These are phyloP conservation scores for Oxystoma pomonae DNA, from an alignment of 2,888 invertebrate species.

Conservation along the genomic window DNA sequence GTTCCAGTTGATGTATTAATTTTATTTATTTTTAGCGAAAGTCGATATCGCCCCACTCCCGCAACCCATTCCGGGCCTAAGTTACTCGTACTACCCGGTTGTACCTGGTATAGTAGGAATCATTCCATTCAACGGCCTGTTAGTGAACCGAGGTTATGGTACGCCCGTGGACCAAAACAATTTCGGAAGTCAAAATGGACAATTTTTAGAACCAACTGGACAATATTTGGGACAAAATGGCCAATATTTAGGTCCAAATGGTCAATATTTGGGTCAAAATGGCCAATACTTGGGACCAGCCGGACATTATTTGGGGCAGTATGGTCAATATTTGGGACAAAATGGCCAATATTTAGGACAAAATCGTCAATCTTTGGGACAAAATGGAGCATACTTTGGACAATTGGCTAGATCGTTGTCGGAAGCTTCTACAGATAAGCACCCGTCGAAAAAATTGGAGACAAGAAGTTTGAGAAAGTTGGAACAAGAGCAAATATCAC, in stretches of 20 bases:
- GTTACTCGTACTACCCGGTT: not conserved
- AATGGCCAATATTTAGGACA: not conserved
- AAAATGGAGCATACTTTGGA: not conserved
- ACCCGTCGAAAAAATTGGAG: not conserved
- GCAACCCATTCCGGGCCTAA: not conserved
- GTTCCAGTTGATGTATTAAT: not conserved
- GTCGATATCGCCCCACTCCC: not conserved
- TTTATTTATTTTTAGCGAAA: not conserved
- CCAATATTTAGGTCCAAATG: not conserved
- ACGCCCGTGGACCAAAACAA: not conserved
- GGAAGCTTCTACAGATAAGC: too few species aligned
- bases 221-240: not conserved
- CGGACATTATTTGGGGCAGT: too few species aligned
- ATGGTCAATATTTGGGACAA: too few species aligned
- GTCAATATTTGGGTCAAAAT: not conserved
- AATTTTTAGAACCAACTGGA: not conserved
- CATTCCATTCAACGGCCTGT: not conserved
- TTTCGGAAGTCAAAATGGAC: not conserved
- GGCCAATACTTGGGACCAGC: not conserved
- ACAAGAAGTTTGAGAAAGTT: constrained; percentile 6
- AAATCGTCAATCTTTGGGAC: not conserved
- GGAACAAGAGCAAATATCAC: constrained; percentile 4
- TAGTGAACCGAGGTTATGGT: not conserved
- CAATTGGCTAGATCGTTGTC: too few species aligned
- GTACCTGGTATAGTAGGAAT: not conserved